Evolutionary conservation across 2,113 vertebrate genomes (phyloP).

Genomic region (Cebidichthys violaceus): DNA sequence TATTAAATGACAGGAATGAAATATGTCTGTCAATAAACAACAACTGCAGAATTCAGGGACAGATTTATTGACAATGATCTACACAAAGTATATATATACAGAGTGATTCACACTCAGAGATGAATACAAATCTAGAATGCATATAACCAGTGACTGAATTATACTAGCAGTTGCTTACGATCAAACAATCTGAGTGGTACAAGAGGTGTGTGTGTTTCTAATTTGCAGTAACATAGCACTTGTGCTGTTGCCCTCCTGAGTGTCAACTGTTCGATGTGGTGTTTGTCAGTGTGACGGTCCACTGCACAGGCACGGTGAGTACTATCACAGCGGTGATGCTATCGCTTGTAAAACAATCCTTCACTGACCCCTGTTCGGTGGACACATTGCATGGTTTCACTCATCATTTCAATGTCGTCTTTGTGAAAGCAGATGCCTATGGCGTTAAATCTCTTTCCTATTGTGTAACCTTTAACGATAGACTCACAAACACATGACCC

Average conservation of each 20-base stretch:
- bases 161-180: background rate
- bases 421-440: background rate
- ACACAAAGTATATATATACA: conserved; percentile 24
- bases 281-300: conserved; percentile 18
- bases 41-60: background rate
- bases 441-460: too few species aligned
- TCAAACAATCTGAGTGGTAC: background rate
- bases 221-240: background rate
- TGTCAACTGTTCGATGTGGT: conserved; percentile 15
- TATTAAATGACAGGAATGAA: background rate
- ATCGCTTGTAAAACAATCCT: background rate
- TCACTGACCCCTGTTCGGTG: background rate
- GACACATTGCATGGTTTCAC: background rate
- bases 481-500: conserved; percentile 20
- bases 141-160: background rate
- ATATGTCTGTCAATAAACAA: background rate
- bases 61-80: conserved; percentile 52
- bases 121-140: conserved; percentile 1
- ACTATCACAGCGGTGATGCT: background rate
- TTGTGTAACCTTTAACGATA: background rate
- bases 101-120: conserved; percentile 9
- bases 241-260: conserved; percentile 6
- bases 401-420: background rate
- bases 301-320: conserved; percentile 15
- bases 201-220: background rate